Conservation (phyloP, 2,888 invertebrate genomes). For the Eupithecia vulgata region DNA sequence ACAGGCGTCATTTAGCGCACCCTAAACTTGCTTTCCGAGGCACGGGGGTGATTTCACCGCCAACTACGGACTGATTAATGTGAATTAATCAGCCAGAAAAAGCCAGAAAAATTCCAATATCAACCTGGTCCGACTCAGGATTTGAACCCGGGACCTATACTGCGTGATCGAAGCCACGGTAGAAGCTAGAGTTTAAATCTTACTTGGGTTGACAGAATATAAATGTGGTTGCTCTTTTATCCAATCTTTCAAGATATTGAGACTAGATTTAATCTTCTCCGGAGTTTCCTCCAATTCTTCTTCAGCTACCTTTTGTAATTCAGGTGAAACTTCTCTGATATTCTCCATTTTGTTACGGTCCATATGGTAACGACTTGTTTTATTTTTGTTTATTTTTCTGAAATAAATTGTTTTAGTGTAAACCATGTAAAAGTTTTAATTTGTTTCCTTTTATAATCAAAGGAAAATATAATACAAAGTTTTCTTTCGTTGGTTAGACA, state of each 20-base stretch:
- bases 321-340: constrained; percentile 64
- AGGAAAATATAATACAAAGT: background rate
- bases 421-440: too few relatives aligned
- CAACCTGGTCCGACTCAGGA: too few relatives aligned
- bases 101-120: too few relatives aligned
- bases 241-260: constrained; percentile 76
- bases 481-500: background rate
- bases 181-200: constrained; percentile 39
- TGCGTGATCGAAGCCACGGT: background rate
- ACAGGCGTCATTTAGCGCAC: too few relatives aligned
- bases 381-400: background rate
- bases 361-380: background rate
- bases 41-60: too few relatives aligned
- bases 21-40: too few relatives aligned
- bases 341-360: constrained; percentile 53
- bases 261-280: constrained; percentile 60
- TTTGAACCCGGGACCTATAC: background rate
- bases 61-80: too few relatives aligned
- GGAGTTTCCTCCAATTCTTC: constrained; percentile 79
- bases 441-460: background rate
- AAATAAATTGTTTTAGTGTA: background rate
- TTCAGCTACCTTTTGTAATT: constrained; percentile 70
- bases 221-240: constrained; percentile 80
- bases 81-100: too few relatives aligned
- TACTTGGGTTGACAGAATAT: constrained; percentile 67